phyloP scores from a whole-genome alignment of 2,888 invertebrate species.

The Malthinus seriepunctatus region DNA sequence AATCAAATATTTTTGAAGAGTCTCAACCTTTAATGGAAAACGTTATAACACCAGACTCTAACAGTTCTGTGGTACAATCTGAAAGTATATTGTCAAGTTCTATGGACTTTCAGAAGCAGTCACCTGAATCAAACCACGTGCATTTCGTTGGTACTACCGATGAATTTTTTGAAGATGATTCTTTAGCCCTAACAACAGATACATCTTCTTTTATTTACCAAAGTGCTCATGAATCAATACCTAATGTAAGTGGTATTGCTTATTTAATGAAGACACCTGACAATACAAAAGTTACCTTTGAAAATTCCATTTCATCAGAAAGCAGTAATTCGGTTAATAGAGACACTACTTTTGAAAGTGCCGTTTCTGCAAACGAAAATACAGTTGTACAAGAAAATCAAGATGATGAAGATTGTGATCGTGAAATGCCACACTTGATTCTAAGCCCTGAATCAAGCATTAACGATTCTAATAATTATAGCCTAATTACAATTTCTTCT shows the following conservation, averaged over 20 bases:
- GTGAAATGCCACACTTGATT: too few relatives aligned
- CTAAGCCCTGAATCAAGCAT: background rate
- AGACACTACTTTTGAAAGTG: background rate
- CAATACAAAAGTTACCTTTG: background rate
- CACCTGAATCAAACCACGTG: too few relatives aligned
- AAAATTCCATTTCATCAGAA: background rate
- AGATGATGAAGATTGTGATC: too few relatives aligned
- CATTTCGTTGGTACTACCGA: too few relatives aligned
- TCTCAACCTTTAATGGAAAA: too few relatives aligned
- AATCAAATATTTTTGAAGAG: too few relatives aligned
- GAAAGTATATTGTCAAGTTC: too few relatives aligned
- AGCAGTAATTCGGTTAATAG: background rate
- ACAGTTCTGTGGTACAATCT: too few relatives aligned
- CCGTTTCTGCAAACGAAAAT: background rate
- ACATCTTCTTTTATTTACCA: conserved; percentile 5
- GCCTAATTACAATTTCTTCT: background rate
- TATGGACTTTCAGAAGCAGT: too few relatives aligned
- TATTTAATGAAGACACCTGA: background rate
- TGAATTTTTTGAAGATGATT: background rate
- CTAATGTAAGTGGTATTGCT: background rate
- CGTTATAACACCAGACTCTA: too few relatives aligned
- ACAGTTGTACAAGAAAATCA: background rate
- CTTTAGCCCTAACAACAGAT: background rate
- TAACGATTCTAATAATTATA: background rate
- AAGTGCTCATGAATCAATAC: background rate